Percentiles rank a stretch among this genome's conserved stretches.
Conservation (phyloP, 2,113 vertebrate species). For the Coptodon rendalli region DNA sequence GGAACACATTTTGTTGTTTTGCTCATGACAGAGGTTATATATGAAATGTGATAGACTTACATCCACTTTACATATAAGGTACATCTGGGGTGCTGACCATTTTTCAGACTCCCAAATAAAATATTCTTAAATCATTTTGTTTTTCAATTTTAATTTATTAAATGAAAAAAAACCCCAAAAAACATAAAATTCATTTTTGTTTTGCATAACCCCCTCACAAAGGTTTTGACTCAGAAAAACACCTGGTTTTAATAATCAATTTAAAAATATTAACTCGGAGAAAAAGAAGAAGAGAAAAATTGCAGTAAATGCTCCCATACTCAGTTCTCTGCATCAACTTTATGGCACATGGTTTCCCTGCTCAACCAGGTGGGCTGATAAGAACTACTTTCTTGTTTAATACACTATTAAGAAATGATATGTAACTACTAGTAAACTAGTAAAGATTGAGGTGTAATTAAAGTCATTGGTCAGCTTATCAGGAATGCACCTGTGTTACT, state of each 20-base stretch:
- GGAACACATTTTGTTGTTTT: background rate
- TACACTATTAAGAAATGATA: background rate
- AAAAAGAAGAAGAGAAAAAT: background rate
- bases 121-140: background rate
- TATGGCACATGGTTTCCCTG: background rate
- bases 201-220: background rate
- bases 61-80: background rate
- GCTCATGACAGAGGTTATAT: rapidly evolving
- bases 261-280: background rate
- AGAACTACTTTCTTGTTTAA: background rate
- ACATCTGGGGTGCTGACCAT: background rate
- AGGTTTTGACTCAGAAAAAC: background rate
- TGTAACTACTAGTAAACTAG: background rate
- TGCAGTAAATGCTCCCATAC: rapidly evolving
- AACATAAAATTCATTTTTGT: rapidly evolving
- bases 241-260: background rate
- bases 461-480: too few species aligned
- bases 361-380: rapidly evolving
- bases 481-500: background rate
- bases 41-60: background rate
- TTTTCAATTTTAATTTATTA: background rate
- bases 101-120: background rate
- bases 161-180: background rate
- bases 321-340: background rate
- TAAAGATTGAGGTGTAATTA: too few species aligned